Base-by-base conservation (phyloP, 2,797 vertebrate species). In the Onychomys leucogaster region DNA sequence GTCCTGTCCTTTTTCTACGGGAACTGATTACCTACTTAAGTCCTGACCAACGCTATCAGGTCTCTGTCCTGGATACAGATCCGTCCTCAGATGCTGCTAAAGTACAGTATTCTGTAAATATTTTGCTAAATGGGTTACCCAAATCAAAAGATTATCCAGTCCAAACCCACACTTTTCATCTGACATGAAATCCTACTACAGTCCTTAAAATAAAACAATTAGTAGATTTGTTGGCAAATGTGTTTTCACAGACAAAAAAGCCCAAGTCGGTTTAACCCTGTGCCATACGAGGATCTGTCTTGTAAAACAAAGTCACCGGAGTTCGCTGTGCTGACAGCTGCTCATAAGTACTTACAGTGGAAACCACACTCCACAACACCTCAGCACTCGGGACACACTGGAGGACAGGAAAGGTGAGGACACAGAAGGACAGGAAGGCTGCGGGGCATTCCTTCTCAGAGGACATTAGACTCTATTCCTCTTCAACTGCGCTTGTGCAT, bases 311-410 rank as follows among this genome's bases (percentile, higher is more conserved):
- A 77, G 32, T 87, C 77, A 86, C 87, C 55, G 49, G 65, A 94
- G 82, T 43, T n/a, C 61, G n/a, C 71, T 59, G 65, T 88, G 63
- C 86, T 94, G 81, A 89, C 91, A 92, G 89, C 55, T 83, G 73
- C 27, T 95, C 83, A 21, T 96, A 96, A 96, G 94, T 59, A 71
- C 93, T 97, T 97, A 86, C 61, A 88, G 86, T 32, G 46, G 37
- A 80, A 55, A 55, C 78, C 73, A 83, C 43, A 32, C 61, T 76
- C 52, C 0, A 5, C 17, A 81, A 55, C 41, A 89, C 75, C 85
- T 87, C 85, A 92, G 69, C 49, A 61, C 81, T 3, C 80, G 82
- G 90, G 92, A 46, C 27, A 87, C 41, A 14, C 19, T 19, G 59
- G 32, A 37, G 86, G 21, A 11, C 29, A 13, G 29, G 17, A 84